Base-by-base conservation (phyloP, 2,888 invertebrate species). In the Coelopa pilipes region DNA sequence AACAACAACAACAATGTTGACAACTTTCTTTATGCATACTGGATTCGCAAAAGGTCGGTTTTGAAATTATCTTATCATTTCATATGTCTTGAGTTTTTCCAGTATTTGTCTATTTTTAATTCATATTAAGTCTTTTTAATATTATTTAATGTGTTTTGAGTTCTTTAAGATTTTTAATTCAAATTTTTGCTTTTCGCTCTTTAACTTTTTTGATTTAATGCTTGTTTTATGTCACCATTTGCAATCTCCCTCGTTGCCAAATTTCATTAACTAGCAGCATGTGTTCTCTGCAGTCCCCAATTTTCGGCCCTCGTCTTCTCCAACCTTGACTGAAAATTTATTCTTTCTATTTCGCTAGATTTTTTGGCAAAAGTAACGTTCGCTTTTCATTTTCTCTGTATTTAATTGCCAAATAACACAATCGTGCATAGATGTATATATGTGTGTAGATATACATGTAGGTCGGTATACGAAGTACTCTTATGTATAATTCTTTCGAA, bases 21-120 rank as follows among this genome's bases (percentile, higher is more conserved):
- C 70, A 46, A 46, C 49, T 66, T 75, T 76, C n/a, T 72, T 71
- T 65, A 66, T 74, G 63, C 70, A 62, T 71, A 72, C 62, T 72
- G 78, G 72, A 74, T 57, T 70, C 49, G 59, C 71, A 68, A 77
- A 78, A 80, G 80, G 80, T 80, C 75, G 72, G 19, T 15, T 21
- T 53, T 69, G 24, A 45, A 2, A 34, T 15, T 59, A 12, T 60
- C 15, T 70, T 60, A 24, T 21, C n/a, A 19, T 62, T 24, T 49
- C 46, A 65, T 65, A 10, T 65, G 1, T 46, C n/a, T 47, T 65
- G 46, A 47, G 17, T 65, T 45, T 17, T 65, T 65, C 1, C 17
- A 65, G 46, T 34, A 34, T 34, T 4, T 34, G 34, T 17, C 15
- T n/a, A 63, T 19, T 65, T 65, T 3, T 15, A 46, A 24, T 7